phyloP scores from a whole-genome alignment of 2,888 invertebrate genomes.

The Beris morrisii region DNA sequence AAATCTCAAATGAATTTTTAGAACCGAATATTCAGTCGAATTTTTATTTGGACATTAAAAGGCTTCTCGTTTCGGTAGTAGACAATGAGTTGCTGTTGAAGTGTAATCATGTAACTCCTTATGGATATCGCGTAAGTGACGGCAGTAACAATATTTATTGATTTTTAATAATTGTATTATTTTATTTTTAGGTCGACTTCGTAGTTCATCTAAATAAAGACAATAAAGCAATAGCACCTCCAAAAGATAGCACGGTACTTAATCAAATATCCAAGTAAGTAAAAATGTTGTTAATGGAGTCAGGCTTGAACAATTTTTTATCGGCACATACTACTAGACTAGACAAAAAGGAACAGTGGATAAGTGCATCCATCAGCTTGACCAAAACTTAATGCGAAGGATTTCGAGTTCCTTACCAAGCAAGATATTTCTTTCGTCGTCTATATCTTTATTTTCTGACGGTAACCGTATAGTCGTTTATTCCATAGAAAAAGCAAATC shows the following conservation, averaged over 20 bases:
- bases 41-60: slow-evolving; percentile 47
- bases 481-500: too few relatives aligned
- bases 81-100: slow-evolving; percentile 48
- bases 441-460: too few relatives aligned
- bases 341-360: too few relatives aligned
- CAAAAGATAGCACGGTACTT: slow-evolving; percentile 33
- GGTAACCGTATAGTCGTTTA: too few relatives aligned
- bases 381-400: too few relatives aligned
- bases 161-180: slow-evolving; percentile 8
- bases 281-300: too few relatives aligned
- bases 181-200: slow-evolving; percentile 50
- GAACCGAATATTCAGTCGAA: slow-evolving; percentile 40
- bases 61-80: slow-evolving; percentile 45
- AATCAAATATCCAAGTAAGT: slow-evolving; percentile 49
- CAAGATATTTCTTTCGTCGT: too few relatives aligned
- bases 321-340: too few relatives aligned
- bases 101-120: slow-evolving; percentile 54
- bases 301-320: too few relatives aligned
- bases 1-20: slow-evolving; percentile 15
- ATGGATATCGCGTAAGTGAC: slow-evolving; percentile 50
- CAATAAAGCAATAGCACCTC: slow-evolving; percentile 45
- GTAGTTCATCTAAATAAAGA: slow-evolving; percentile 53
- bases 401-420: too few relatives aligned
- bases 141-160: slow-evolving; percentile 1
- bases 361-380: too few relatives aligned